These are phyloP conservation scores for Norana najaformis DNA, from an alignment of 2,888 invertebrate genomes.

Conservation along the genomic window DNA sequence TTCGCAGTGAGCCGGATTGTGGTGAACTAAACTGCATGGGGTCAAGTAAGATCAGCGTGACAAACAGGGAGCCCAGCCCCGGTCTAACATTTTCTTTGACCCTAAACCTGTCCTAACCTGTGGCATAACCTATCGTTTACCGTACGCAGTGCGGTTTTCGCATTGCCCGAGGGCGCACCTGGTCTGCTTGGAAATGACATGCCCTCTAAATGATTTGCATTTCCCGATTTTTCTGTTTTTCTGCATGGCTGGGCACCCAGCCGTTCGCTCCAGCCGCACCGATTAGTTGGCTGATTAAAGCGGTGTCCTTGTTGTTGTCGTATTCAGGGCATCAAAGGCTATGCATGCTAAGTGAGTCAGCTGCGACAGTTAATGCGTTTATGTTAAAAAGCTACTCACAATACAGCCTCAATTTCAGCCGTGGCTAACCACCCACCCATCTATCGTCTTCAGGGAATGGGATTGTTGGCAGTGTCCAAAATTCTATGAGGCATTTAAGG, in stretches of 20 bases:
- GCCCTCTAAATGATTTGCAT: conserved; percentile 3
- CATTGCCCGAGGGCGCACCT: neutral
- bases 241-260: neutral
- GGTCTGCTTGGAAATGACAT: neutral
- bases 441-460: neutral
- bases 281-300: neutral
- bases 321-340: neutral
- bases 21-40: neutral
- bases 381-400: neutral
- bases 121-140: neutral
- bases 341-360: neutral
- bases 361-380: neutral
- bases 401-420: neutral
- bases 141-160: neutral
- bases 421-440: neutral
- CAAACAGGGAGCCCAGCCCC: neutral
- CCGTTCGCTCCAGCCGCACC: neutral
- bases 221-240: neutral
- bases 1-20: neutral
- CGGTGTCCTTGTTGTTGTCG: neutral
- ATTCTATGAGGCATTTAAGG: neutral
- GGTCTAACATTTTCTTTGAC: neutral
- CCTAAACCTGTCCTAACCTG: neutral
- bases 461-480: too few species aligned
- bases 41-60: neutral